Conservation (phyloP, 2,888 invertebrate species). For the Xestia sexstrigata region DNA sequence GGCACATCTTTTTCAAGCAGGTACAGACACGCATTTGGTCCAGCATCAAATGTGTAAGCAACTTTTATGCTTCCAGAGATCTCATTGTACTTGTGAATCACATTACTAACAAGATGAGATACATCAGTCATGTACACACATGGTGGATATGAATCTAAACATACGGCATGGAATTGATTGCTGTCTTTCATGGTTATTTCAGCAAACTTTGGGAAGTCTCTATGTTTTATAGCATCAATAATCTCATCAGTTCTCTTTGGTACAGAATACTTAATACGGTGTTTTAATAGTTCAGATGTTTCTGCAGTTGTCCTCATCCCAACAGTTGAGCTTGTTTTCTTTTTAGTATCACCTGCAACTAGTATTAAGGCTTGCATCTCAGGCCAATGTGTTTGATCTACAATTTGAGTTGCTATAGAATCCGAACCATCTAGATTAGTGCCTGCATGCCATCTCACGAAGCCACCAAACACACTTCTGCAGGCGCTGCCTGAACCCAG, state of each 20-base stretch:
- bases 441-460: slow-evolving; percentile 98
- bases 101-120: slow-evolving; percentile 94
- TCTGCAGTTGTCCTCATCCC: slow-evolving; percentile 96
- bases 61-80: slow-evolving; percentile 92
- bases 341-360: slow-evolving; percentile 96
- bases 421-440: slow-evolving; percentile 92
- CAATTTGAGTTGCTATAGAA: slow-evolving; percentile 94
- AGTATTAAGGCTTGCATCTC: slow-evolving; percentile 97
- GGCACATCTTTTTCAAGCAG: slow-evolving; percentile 94
- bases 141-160: slow-evolving; percentile 98
- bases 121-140: slow-evolving; percentile 97
- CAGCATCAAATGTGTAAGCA: slow-evolving; percentile 99
- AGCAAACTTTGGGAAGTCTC: slow-evolving; percentile 96
- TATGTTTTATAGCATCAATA: slow-evolving; percentile 90
- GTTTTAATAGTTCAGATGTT: slow-evolving; percentile 95
- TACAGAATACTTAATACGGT: slow-evolving; percentile 94
- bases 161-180: slow-evolving; percentile 98
- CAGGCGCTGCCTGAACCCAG: slow-evolving; percentile 99
- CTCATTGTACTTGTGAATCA: slow-evolving; percentile 96
- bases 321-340: slow-evolving; percentile 96
- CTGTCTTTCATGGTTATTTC: slow-evolving; percentile 99
- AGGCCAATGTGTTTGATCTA: slow-evolving; percentile 95
- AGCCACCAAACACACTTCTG: slow-evolving; percentile 98
- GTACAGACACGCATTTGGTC: slow-evolving; percentile 98
- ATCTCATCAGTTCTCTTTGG: slow-evolving; percentile 92